Percentiles rank a stretch among this genome's conserved stretches.
phyloP scores from a whole-genome alignment of 2,888 invertebrate genomes.

The Drosophila hamatofila region DNA sequence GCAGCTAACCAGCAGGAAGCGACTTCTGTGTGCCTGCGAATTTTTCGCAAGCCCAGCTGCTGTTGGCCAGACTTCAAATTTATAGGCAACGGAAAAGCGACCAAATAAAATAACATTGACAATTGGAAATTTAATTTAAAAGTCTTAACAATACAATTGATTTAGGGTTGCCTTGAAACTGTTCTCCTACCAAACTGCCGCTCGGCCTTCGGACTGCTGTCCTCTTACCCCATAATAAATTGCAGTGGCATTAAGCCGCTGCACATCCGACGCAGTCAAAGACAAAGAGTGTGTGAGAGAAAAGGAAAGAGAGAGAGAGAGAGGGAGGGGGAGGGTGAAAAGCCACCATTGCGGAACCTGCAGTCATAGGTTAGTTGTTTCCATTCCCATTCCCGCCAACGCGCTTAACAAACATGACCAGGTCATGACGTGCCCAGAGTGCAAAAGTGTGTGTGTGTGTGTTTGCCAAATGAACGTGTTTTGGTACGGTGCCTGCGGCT shows the following conservation, averaged over 20 bases:
- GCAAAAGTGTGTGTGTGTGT: conserved; percentile 10
- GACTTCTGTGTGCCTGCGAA: conserved; percentile 16
- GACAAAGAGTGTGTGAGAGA: background rate
- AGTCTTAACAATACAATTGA: conserved; percentile 57
- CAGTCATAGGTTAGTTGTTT: conserved; percentile 45
- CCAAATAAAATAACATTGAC: conserved; percentile 71
- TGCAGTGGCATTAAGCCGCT: conserved; percentile 35
- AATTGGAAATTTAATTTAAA: conserved; percentile 69
- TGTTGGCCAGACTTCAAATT: conserved; percentile 46
- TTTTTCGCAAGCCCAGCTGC: conserved; percentile 24
- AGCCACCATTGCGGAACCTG: conserved; percentile 35
- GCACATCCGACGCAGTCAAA: conserved; percentile 9
- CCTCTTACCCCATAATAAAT: conserved; percentile 31
- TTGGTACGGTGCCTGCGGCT: conserved; percentile 31
- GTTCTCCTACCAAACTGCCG: conserved; percentile 28
- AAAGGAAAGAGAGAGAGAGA: background rate
- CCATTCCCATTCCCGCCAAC: conserved; percentile 33
- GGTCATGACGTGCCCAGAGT: conserved; percentile 56
- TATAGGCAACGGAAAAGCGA: conserved; percentile 62
- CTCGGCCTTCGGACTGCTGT: conserved; percentile 4
- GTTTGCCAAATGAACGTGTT: conserved; percentile 24
- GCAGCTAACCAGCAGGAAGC: conserved; percentile 31
- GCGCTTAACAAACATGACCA: conserved; percentile 60
- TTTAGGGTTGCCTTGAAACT: conserved; percentile 40
- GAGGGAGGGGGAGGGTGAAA: background rate